Evolutionary conservation across 2,888 invertebrate genomes (phyloP).

Genomic region (Taenaris catops): DNA sequence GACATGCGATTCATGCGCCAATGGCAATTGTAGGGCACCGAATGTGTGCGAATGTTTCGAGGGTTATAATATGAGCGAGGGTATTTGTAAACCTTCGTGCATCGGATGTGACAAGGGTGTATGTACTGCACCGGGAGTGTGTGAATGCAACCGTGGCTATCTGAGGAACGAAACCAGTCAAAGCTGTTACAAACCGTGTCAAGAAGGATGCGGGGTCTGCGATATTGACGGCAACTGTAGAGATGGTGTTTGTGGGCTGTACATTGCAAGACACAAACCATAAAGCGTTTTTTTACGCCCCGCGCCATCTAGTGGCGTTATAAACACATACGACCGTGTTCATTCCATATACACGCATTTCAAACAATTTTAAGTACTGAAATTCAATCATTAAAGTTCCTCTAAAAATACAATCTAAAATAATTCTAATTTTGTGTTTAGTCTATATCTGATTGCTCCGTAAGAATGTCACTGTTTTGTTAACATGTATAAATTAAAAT

Average conservation of each 20-base stretch:
- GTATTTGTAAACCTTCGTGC: conserved; percentile 37
- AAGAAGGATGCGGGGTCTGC: conserved; percentile 29
- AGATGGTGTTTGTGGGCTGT: conserved; percentile 19
- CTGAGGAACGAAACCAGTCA: conserved; percentile 16
- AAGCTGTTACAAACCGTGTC: conserved; percentile 32
- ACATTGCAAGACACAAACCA: too few species aligned
- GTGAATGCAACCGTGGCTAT: conserved; percentile 60
- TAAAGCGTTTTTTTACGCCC: too few species aligned
- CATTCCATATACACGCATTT: too few species aligned
- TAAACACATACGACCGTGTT: too few species aligned
- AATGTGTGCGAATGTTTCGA: conserved; percentile 78
- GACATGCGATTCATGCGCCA: conserved; percentile 26
- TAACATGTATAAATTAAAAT: too few species aligned
- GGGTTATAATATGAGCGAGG: conserved; percentile 58
- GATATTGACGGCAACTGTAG: conserved; percentile 25
- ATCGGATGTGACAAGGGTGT: conserved; percentile 39
- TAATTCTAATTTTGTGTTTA: too few species aligned
- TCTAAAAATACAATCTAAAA: too few species aligned
- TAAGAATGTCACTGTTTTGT: too few species aligned
- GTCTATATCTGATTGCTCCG: too few species aligned
- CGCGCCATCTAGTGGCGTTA: too few species aligned
- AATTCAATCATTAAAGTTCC: too few species aligned
- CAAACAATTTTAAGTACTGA: too few species aligned
- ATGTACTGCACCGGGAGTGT: conserved; percentile 53
- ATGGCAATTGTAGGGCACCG: conserved; percentile 64